A percentile compares a stretch with the other conserved stretches of the same genome.
Conservation (phyloP, 2,888 invertebrate genomes). For the Drosophila neotestacea region DNA sequence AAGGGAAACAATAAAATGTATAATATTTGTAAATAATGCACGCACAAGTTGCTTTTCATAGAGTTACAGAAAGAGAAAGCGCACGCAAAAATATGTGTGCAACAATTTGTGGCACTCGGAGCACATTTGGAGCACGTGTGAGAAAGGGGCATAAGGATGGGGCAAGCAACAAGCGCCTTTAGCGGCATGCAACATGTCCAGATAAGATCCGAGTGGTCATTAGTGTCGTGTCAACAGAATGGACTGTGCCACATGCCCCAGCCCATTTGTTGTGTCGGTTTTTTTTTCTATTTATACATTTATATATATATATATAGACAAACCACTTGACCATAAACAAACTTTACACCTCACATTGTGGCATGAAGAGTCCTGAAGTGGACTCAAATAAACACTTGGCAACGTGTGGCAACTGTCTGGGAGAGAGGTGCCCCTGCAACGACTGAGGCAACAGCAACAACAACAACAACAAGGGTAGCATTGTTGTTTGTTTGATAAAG, state of each 20-base stretch:
- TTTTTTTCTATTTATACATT: conserved; percentile 18
- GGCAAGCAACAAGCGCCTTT: conserved; percentile 43
- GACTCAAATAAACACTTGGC: conserved; percentile 77
- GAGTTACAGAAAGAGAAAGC: neutral
- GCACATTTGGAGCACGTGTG: conserved; percentile 9
- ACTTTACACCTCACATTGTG: conserved; percentile 79
- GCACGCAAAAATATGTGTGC: conserved; percentile 46
- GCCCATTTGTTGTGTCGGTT: conserved; percentile 14
- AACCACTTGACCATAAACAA: conserved; percentile 81
- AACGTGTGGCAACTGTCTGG: conserved; percentile 53
- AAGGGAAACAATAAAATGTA: conserved; percentile 37
- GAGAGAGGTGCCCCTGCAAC: conserved; percentile 1
- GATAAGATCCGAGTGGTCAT: conserved; percentile 80
- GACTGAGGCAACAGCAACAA: conserved; percentile 2
- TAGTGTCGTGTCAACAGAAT: conserved; percentile 76
- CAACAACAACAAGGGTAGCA: conserved; percentile 20
- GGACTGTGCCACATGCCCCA: conserved; percentile 31
- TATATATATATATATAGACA: conserved; percentile 13
- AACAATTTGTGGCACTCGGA: conserved; percentile 49
- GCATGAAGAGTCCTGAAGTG: conserved; percentile 63
- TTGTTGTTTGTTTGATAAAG: conserved; percentile 55
- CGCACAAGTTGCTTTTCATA: conserved; percentile 4
- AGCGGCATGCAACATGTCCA: conserved; percentile 37
- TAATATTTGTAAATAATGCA: conserved; percentile 11
- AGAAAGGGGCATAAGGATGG: neutral